Percentiles rank a stretch among this genome's conserved stretches.
phyloP scores from a whole-genome alignment of 2,797 vertebrate genomes.

The Girardinus metallicus region DNA sequence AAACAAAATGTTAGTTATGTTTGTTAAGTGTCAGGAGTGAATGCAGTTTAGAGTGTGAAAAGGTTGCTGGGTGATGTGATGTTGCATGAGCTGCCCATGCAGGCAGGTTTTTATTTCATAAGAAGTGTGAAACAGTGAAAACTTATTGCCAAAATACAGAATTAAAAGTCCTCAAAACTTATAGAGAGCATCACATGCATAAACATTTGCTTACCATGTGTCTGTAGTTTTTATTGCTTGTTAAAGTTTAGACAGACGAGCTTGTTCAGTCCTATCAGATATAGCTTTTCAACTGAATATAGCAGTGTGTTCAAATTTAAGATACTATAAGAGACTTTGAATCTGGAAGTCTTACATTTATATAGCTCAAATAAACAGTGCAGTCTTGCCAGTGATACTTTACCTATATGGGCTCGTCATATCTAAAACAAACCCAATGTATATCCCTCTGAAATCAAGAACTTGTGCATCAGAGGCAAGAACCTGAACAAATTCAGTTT shows the following conservation, averaged over 20 bases:
- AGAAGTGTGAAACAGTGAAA: not conserved
- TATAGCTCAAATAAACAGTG: not conserved
- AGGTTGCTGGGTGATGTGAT: not conserved
- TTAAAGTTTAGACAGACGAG: not conserved
- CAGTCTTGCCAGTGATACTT: not conserved
- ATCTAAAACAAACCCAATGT: not conserved
- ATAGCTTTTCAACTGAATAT: not conserved
- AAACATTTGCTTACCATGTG: not conserved
- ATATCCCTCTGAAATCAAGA: not conserved
- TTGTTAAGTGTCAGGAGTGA: not conserved
- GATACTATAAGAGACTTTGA: not conserved
- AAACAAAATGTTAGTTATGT: not conserved
- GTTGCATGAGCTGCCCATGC: not conserved
- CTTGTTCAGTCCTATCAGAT: not conserved
- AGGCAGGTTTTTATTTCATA: not conserved
- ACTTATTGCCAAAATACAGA: not conserved
- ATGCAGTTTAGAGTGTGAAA: not conserved
- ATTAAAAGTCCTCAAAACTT: not conserved
- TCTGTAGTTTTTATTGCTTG: not conserved
- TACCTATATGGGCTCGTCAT: not conserved
- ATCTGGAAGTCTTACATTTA: not conserved
- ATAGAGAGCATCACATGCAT: not conserved
- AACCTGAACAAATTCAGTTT: not conserved
- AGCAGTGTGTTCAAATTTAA: not conserved
- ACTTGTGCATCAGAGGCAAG: not conserved